These are phyloP conservation scores for Deilephila elpenor DNA, from an alignment of 2,888 invertebrate genomes.

Conservation along the genomic window DNA sequence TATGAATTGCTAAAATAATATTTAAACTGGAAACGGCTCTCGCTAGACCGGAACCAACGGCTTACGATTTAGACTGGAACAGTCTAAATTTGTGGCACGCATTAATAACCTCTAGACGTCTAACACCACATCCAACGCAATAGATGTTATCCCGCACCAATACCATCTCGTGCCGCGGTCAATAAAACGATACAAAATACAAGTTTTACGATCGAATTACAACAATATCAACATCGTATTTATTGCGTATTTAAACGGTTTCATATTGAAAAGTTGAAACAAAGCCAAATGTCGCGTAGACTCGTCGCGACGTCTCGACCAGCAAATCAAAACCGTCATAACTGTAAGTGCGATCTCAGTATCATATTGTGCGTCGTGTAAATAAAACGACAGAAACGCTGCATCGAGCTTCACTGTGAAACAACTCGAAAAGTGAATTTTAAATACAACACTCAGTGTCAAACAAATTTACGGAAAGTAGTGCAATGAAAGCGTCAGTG, in stretches of 20 bases:
- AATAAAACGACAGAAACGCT: constrained; percentile 44
- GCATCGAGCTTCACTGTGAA: background rate
- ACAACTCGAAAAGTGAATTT: background rate
- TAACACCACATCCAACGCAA: background rate
- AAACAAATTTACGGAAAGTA: background rate
- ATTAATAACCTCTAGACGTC: background rate
- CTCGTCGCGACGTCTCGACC: constrained; percentile 47
- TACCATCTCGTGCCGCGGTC: background rate
- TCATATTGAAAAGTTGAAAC: constrained; percentile 63
- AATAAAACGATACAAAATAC: constrained; percentile 37
- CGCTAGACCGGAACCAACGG: background rate
- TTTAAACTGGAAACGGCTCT: background rate
- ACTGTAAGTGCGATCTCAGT: constrained; percentile 56
- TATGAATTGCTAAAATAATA: too few species aligned
- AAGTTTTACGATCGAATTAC: constrained; percentile 47
- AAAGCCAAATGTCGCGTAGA: constrained; percentile 68
- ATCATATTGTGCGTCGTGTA: constrained; percentile 55
- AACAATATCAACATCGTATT: constrained; percentile 47
- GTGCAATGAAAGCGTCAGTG: background rate
- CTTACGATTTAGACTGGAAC: background rate
- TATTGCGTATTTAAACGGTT: constrained; percentile 55
- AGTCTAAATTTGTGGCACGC: background rate
- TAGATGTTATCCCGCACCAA: background rate
- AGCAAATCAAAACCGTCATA: constrained; percentile 61
- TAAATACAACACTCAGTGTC: background rate